Evolutionary conservation across 2,113 vertebrate genomes (phyloP), one percentile per base, ranked within the genome.

Genomic region (Accipiter virgatus): DNA sequence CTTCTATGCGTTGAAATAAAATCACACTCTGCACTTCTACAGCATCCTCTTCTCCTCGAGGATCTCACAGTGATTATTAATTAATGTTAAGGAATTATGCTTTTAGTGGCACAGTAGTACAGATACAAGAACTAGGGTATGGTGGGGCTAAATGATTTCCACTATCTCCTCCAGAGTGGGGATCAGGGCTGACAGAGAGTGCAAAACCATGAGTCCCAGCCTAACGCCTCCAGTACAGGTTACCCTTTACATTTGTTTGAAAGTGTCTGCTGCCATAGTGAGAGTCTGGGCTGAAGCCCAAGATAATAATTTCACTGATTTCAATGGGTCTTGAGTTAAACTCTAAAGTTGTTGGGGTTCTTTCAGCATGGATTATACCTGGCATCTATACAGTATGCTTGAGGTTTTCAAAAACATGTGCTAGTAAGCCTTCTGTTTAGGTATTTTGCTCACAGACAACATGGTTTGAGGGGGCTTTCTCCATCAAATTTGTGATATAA

Each of bases 391-490:
- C 4, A 21, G 9, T 10, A 16, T 17, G 17, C 19, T 48, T 38
- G 23, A 88, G 8, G 3, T 90, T 90, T 94, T 81, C 12, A 53
- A 31, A 92, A 61, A 27, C 8, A 12, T 31, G 4, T 36, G 12
- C 12, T 42, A 50, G 8, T 11, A 89, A 91, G 45, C 1, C 3
- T 70, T 81, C 23, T 73, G 42, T 70, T 87, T n/a, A 77, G 42
- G 6, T 48, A 62, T 53, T 94, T 84, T 74, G 7, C 11, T 74
- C 34, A 58, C 2, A 10, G 27, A 47, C n/a, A 78, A 43, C 10
- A 62, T 16, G 4, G 7, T 55, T 56, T 74, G 16, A 70, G 15
- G 4, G 1, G 0, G 3, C 10, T 47, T 47, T 47, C 3, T 66
- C 7, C 23, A 10, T 47, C 40, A 59, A 9, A 77, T 79, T 65